Percentiles rank a stretch among this genome's conserved stretches.
phyloP scores from a whole-genome alignment of 2,888 invertebrate genomes.

The Trypoxylon attenuatum region DNA sequence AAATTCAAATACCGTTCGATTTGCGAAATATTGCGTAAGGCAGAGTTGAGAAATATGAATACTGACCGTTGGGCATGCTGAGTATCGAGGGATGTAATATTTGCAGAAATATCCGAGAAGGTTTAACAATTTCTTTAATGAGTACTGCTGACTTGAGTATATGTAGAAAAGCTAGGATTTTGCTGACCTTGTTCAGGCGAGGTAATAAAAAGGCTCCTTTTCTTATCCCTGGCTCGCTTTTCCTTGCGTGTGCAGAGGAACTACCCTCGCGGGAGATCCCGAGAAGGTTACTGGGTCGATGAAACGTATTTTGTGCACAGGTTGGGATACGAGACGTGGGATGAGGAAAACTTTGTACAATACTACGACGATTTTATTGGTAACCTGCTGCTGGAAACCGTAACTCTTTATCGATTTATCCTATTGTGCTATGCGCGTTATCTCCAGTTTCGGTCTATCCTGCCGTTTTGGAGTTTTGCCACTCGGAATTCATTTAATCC shows the following conservation, averaged over 20 bases:
- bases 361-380: constrained; percentile 23
- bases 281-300: constrained; percentile 40
- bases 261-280: constrained; percentile 7
- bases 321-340: constrained; percentile 13
- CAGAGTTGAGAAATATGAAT: no score
- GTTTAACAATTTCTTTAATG: neutral
- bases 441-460: no score
- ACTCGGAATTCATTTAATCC: no score
- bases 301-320: constrained; percentile 28
- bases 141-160: neutral
- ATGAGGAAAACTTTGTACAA: constrained; percentile 27
- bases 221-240: constrained; percentile 6
- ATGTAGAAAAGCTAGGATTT: neutral
- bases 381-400: constrained; percentile 3
- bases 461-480: no score
- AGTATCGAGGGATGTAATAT: no score
- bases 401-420: neutral
- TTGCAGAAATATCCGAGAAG: neutral
- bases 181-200: constrained; percentile 9
- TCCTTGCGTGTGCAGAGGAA: constrained; percentile 7
- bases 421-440: no score
- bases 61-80: no score
- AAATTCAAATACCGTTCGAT: no score
- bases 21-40: no score
- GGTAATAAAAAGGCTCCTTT: constrained; percentile 15